These are phyloP conservation scores for Cranoglanis bouderius DNA, from an alignment of 2,113 vertebrate species.

Conservation along the genomic window DNA sequence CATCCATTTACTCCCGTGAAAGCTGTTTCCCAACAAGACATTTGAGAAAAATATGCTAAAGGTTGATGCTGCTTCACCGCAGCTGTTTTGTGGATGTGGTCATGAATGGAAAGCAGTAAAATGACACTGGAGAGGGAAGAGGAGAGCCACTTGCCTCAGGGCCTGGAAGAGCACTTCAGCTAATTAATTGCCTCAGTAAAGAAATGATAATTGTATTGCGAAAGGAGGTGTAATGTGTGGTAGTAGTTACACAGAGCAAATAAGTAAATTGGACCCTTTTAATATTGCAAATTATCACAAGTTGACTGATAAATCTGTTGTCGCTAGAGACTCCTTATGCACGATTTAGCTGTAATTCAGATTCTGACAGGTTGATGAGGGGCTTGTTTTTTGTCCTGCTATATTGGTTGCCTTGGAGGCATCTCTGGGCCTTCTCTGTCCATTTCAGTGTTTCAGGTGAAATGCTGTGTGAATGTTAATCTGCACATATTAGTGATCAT, in stretches of 20 bases:
- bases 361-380: not conserved
- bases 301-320: not conserved
- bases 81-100: conserved; percentile 20
- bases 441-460: conserved; percentile 2
- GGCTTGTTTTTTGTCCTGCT: not conserved
- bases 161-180: conserved; percentile 42
- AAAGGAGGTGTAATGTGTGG: conserved; percentile 22
- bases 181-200: conserved; percentile 54
- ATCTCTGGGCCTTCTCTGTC: conserved; percentile 10
- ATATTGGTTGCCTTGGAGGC: conserved; percentile 1
- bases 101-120: conserved; percentile 38
- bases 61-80: not conserved
- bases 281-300: not conserved
- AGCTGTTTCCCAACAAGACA: not conserved
- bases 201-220: conserved; percentile 34
- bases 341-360: conserved; percentile 13
- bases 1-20: not conserved
- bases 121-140: conserved; percentile 3
- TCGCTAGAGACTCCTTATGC: conserved; percentile 22
- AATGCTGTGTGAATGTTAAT: conserved; percentile 21
- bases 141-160: conserved; percentile 27
- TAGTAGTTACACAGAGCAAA: conserved; percentile 8
- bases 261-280: conserved; percentile 13
- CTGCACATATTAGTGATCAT: not conserved
- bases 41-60: conserved; percentile 9